Conservation (phyloP, 2,113 vertebrate species). For the Triplophysa rosa region DNA sequence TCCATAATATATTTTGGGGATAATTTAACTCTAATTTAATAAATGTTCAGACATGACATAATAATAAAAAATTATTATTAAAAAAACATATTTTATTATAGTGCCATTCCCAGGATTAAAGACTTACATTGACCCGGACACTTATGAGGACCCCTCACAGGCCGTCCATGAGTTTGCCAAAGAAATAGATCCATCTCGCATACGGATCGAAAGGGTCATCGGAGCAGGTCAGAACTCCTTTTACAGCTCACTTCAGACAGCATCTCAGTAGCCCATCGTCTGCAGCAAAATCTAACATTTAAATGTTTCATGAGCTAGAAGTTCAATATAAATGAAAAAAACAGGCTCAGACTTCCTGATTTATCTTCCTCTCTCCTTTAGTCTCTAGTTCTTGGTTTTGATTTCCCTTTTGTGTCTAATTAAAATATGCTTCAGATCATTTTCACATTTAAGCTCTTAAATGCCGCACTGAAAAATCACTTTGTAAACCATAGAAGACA, state of each 20-base stretch:
- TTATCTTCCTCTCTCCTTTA: neutral
- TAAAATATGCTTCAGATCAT: slow-evolving; percentile 9
- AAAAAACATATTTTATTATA: slow-evolving; percentile 60
- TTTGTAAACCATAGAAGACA: slow-evolving; percentile 17
- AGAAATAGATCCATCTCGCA: slow-evolving; percentile 95
- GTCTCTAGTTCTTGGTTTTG: neutral
- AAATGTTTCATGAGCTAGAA: neutral
- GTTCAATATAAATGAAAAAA: neutral
- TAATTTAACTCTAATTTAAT: too few species aligned
- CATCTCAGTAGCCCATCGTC: neutral
- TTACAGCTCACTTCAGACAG: neutral
- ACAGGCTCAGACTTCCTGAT: neutral
- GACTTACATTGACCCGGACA: slow-evolving; percentile 96
- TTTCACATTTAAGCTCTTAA: neutral
- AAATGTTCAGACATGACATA: neutral
- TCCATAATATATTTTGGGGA: too few species aligned
- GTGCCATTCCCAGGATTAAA: slow-evolving; percentile 90
- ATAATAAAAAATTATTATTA: too few species aligned
- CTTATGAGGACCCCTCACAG: slow-evolving; percentile 93
- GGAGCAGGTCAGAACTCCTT: slow-evolving; percentile 81
- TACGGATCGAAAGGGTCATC: slow-evolving; percentile 97
- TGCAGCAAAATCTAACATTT: neutral
- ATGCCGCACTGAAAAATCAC: neutral
- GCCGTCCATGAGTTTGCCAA: slow-evolving; percentile 97
- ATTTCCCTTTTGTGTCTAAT: slow-evolving; percentile 9